Evolutionary conservation across 2,797 vertebrate species (phyloP), one percentile per base, ranked within the genome.

Genomic region (Pseudotriccus pelzelni): DNA sequence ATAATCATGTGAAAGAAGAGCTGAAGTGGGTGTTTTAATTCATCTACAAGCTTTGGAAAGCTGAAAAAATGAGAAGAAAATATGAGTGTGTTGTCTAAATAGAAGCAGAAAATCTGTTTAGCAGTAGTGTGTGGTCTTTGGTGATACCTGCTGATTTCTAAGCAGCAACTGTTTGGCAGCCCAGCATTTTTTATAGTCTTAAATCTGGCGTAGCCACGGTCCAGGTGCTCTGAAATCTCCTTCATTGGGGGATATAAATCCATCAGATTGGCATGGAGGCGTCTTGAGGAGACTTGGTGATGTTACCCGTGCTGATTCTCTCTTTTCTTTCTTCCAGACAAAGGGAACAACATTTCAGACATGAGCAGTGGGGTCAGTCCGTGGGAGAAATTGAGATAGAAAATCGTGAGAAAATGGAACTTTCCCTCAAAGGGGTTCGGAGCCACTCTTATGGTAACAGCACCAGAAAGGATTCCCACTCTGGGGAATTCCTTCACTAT

Each of bases 371-470:
- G 97, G 97, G 97, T 24, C 83, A 14, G 6, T 63, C 87, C 8
- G 27, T 44, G 22, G 97, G 97, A 72, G 94, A 93, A 53, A 94
- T 97, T 34, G 79, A 97, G 63, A 91, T 94, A 44, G 90, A 79
- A 86, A 83, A 90, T 14, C n/a, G 20, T 5, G 80, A 89, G 50
- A 96, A 82, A 63, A 87, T 1, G 0, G 9, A 94, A 4, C 87
- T 96, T 56, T 75, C 74, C 52, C 89, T 97, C 59, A 66, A 43
- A 93, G 96, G 96, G 0, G 17, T 97, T 73, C 94, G 96, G 79
- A 97, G 94, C 87, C 96, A 96, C 89, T 96, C 96, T 12, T 97
- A 96, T 0, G 96, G 96, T 97, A 96, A 95, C 68, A 60, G 56
- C 60, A 6, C n/a, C 47, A 49, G n/a, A 2, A 43, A 18, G 5